Base-by-base conservation (phyloP, 1,140 invertebrate genomes). In the Drosophila seguyi region DNA sequence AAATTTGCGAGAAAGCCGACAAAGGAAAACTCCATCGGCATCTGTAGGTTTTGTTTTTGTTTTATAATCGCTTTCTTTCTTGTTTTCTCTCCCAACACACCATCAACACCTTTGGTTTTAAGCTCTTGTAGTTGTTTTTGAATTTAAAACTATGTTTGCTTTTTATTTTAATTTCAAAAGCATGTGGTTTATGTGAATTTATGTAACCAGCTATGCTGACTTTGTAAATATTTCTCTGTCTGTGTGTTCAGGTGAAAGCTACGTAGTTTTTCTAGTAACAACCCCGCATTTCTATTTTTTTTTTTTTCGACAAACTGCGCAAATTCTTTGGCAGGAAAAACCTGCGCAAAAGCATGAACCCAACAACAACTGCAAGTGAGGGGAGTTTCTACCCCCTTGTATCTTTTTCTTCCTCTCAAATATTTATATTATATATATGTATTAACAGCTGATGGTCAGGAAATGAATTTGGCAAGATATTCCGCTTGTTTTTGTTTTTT, bases 331-430 rank as follows among this genome's bases (percentile, higher is more conserved):
- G 62, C 66, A 67, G 31, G 50, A 42, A 66, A 69, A 75, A 48
- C 76, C 41, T 84, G 81, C 81, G 82, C 82, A 82, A 69, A 85
- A 69, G 56, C 72, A 73, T 78, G 41, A 65, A 71, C 31, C 29
- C 62, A 72, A 73, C 11, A 85, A 77, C 27, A 85, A 69, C 47
- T 66, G 57, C 25, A 36, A 36, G 34, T 27, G 10, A 44, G 29
- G 16, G 36, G 22, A 50, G 41, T 59, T 52, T 52, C 22, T 22
- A 34, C 31, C 36, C 39, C 20, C 22, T n/a, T 25, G 7, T 63
- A 4, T 1, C 6, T 5, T 42, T n/a, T 34, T 27, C 13, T 6
- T 4, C n/a, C 10, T 18, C 18, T 20, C 5, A 22, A 39, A 42
- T 5, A 31, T 48, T 25, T 16, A 22, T 11, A 11, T 25, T 14